Percentiles rank a stretch among this genome's conserved stretches.
These are phyloP conservation scores for Percopsis transmontana DNA, from an alignment of 2,113 vertebrate genomes.

Conservation along the genomic window DNA sequence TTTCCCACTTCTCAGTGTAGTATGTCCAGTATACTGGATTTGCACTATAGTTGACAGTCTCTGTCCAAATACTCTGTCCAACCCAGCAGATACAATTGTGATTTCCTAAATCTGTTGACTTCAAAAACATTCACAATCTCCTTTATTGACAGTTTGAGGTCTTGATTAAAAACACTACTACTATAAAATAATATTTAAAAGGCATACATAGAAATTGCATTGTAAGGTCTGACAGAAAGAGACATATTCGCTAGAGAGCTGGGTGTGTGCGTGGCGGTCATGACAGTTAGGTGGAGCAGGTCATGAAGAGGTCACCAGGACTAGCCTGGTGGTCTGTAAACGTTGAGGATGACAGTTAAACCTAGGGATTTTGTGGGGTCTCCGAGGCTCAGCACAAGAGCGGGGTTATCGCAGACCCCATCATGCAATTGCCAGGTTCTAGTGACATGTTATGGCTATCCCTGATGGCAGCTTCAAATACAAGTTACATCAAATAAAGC, in stretches of 20 bases:
- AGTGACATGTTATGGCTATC: slow-evolving; percentile 74
- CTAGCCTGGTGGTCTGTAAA: slow-evolving; percentile 68
- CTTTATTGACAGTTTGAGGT: too few species aligned
- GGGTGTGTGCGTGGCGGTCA: slow-evolving; percentile 45
- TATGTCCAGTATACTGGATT: too few species aligned
- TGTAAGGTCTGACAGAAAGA: not conserved
- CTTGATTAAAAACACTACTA: not conserved
- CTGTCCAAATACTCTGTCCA: too few species aligned
- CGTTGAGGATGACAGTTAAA: slow-evolving; percentile 50
- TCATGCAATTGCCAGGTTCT: slow-evolving; percentile 46
- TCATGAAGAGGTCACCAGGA: slow-evolving; percentile 56
- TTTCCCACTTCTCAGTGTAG: too few species aligned
- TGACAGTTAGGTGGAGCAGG: slow-evolving; percentile 58
- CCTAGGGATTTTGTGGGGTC: not conserved
- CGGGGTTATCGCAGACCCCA: slow-evolving; percentile 56
- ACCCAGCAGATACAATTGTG: too few species aligned
- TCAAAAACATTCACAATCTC: too few species aligned
- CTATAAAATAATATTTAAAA: not conserved
- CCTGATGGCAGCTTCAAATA: slow-evolving; percentile 57
- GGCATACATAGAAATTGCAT: not conserved
- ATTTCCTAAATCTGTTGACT: too few species aligned
- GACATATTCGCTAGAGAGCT: slow-evolving; percentile 8
- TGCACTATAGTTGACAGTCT: too few species aligned
- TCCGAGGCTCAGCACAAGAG: slow-evolving; percentile 11
- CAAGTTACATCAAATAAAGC: slow-evolving; percentile 57